A percentile compares a stretch with the other conserved stretches of the same genome.
These are phyloP conservation scores for Sula dactylatra DNA, from an alignment of 2,113 vertebrate species.

Conservation along the genomic window DNA sequence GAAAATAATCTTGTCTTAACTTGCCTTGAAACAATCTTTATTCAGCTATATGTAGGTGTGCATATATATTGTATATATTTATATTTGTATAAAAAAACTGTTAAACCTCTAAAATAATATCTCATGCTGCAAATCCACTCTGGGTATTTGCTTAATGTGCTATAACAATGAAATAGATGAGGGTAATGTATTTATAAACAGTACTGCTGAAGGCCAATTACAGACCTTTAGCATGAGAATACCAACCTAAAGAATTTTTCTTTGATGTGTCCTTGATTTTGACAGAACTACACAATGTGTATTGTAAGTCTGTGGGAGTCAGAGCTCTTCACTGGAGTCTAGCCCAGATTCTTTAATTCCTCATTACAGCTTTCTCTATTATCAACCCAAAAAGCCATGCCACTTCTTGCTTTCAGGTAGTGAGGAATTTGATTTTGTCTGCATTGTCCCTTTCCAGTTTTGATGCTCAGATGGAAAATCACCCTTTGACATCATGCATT, in stretches of 20 bases:
- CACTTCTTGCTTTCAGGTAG: not conserved
- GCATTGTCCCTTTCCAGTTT: not conserved
- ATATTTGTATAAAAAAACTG: not conserved
- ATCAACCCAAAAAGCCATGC: not conserved
- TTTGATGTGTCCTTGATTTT: not conserved
- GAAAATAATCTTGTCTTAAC: not conserved
- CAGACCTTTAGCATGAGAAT: not conserved
- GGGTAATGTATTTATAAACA: not conserved
- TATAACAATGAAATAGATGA: not conserved
- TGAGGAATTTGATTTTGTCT: not conserved
- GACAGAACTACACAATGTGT: not conserved
- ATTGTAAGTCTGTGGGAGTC: not conserved
- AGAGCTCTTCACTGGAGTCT: not conserved
- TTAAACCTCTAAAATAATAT: not conserved
- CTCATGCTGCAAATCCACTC: not conserved
- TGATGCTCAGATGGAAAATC: not conserved
- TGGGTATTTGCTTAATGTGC: not conserved
- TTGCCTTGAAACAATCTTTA: not conserved
- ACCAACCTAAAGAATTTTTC: not conserved
- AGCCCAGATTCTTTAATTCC: not conserved
- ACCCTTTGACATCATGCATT: not conserved
- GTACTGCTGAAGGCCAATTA: not conserved
- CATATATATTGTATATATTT: not conserved
- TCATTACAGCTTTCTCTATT: not conserved
- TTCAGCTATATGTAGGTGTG: not conserved